These are phyloP conservation scores for Pterocles orientalis DNA, from an alignment of 2,113 vertebrate species.

Conservation along the genomic window DNA sequence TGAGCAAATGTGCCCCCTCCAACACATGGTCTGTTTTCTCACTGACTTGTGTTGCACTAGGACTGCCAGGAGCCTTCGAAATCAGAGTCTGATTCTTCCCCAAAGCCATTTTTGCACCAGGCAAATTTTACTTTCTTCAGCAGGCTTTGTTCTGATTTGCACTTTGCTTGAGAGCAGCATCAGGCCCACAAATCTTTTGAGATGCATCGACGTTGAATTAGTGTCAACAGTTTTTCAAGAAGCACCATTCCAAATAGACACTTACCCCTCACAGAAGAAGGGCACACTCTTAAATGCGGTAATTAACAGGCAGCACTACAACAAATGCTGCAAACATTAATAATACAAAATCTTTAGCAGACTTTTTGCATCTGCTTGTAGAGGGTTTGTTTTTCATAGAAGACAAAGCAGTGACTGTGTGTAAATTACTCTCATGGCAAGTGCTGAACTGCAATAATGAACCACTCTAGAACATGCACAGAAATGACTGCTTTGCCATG, in stretches of 20 bases:
- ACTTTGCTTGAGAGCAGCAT: neutral
- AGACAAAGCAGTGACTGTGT: constrained; percentile 65
- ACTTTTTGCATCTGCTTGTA: constrained; percentile 49
- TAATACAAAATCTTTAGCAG: constrained; percentile 68
- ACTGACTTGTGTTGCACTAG: neutral
- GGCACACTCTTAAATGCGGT: constrained; percentile 47
- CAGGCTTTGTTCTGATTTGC: neutral
- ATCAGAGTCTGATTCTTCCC: neutral
- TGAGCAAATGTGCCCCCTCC: neutral
- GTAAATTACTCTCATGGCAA: constrained; percentile 59
- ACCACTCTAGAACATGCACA: constrained; percentile 64
- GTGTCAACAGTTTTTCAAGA: constrained; percentile 46
- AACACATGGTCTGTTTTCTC: neutral
- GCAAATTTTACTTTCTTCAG: neutral
- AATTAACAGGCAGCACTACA: constrained; percentile 70
- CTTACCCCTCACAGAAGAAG: constrained; percentile 33
- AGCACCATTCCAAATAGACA: constrained; percentile 21
- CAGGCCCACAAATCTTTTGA: neutral
- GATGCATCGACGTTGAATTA: constrained; percentile 39
- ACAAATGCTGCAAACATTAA: constrained; percentile 68
- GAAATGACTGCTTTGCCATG: constrained; percentile 71
- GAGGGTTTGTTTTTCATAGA: constrained; percentile 67
- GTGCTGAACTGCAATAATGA: constrained; percentile 60
- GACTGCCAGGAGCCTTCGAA: neutral
- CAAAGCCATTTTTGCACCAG: neutral